Conservation (phyloP, 2,797 vertebrate species). For the Diceros bicornis region DNA sequence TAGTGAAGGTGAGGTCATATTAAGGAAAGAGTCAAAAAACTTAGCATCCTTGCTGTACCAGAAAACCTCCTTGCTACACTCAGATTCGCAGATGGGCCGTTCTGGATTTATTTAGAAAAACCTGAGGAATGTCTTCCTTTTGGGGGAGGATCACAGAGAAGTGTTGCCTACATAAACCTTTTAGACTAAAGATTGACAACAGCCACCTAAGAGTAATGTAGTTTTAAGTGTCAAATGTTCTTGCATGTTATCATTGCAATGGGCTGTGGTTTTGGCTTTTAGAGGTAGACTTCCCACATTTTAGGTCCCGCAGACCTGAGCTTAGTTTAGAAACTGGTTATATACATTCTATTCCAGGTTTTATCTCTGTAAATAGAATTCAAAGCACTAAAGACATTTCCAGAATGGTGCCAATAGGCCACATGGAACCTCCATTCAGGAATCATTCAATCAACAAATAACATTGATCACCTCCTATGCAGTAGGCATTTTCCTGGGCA, state of each 20-base stretch:
- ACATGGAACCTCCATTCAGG: not conserved
- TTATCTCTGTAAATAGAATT: conserved; percentile 16
- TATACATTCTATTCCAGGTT: too few relatives aligned
- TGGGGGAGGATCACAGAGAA: not conserved
- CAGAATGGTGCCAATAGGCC: not conserved
- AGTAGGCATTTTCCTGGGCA: not conserved
- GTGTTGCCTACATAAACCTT: not conserved
- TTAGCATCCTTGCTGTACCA: not conserved
- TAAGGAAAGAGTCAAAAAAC: not conserved
- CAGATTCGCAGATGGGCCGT: not conserved
- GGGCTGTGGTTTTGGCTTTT: conserved; percentile 9
- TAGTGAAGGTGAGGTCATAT: not conserved
- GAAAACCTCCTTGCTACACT: not conserved
- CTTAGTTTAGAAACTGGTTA: not conserved
- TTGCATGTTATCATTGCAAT: not conserved
- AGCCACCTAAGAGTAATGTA: not conserved
- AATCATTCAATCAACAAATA: not conserved
- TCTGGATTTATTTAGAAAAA: not conserved
- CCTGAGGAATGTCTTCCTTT: not conserved
- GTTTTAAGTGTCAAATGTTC: not conserved
- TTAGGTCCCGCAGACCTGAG: conserved; percentile 24
- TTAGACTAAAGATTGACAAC: conserved; percentile 13
- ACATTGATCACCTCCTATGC: not conserved
- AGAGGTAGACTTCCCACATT: not conserved
- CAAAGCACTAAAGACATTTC: not conserved